phyloP scores from a whole-genome alignment of 2,888 invertebrate genomes.

The Pseudococcus jackbeardsleyi region DNA sequence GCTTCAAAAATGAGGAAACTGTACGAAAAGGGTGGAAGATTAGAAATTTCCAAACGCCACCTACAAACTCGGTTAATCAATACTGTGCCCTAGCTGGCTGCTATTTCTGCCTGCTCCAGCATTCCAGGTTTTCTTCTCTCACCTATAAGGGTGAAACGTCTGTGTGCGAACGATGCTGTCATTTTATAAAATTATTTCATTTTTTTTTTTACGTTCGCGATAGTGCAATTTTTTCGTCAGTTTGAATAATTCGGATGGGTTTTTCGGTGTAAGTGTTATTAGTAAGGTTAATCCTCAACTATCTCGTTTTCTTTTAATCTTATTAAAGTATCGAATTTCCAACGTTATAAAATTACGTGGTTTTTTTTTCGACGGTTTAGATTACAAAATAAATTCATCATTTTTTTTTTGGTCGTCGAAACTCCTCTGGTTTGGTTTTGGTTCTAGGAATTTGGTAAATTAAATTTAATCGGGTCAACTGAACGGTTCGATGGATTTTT shows the following conservation, averaged over 20 bases:
- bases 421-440: neutral
- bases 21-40: slow-evolving; percentile 64
- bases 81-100: slow-evolving; percentile 63
- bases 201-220: neutral
- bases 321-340: slow-evolving; percentile 41
- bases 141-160: slow-evolving; percentile 46
- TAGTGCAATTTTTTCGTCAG: neutral
- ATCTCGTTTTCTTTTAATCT: neutral
- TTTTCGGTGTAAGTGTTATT: too few relatives aligned
- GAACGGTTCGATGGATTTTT: neutral
- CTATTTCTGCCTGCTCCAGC: slow-evolving; percentile 62
- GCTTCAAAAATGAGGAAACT: slow-evolving; percentile 62
- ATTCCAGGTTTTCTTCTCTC: slow-evolving; percentile 60
- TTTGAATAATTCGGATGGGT: too few relatives aligned
- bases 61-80: slow-evolving; percentile 64
- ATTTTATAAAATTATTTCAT: slow-evolving; percentile 14
- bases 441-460: neutral
- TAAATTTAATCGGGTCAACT: neutral
- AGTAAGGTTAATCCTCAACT: too few relatives aligned
- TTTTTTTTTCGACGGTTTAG: slow-evolving; percentile 19
- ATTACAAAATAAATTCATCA: slow-evolving; percentile 40
- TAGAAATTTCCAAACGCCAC: slow-evolving; percentile 64
- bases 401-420: neutral
- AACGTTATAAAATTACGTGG: slow-evolving; percentile 13
- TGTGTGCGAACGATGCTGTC: neutral